Base-by-base conservation (phyloP, 2,797 vertebrate species). In the Gymnoscopelus braueri region DNA sequence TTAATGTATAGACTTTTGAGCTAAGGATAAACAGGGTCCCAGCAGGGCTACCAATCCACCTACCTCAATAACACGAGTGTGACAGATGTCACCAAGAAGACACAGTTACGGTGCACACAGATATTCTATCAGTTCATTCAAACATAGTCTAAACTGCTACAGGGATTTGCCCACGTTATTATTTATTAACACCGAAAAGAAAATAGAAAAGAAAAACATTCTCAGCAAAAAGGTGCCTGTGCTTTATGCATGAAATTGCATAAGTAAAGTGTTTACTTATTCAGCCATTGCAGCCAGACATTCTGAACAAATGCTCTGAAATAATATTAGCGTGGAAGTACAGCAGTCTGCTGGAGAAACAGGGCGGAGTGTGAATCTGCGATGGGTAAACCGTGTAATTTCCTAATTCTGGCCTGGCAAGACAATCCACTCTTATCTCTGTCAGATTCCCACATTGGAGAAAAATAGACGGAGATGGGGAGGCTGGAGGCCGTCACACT, bases 391-490 rank as follows among this genome's bases (percentile, higher is more conserved):
- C 82, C 72, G 65, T 89, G 90, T 87, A 81, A 86, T 91, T 88
- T 87, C 74, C 84, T 85, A 83, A 89, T 88, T 88, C 78, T 69
- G 78, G 86, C 84, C 84, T 82, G 83, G 87, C 88, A 86, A 92
- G 85, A 88, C 89, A 87, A 93, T 93, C 87, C 75, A 19, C 88
- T 82, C 87, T 91, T 92, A 92, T 93, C 91, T 79, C 80, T 79
- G 87, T 89, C 87, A 86, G 82, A 89, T 87, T 89, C 79, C 80
- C 80, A 84, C 86, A 87, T 81, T 69, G 85, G 70, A 79, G 79
- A 74, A 65, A 86, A 74, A 72, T 77, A 88, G 85, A 87, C 53
- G 0, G 68, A 84, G 82, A 57, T 67, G 24, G 48, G 19, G 44
- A 82, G 77, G 80, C 87, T 84, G 78, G 68, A 86, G 84, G 84